phyloP scores from a whole-genome alignment of 2,113 vertebrate species.

The Lycocorax pyrrhopterus region DNA sequence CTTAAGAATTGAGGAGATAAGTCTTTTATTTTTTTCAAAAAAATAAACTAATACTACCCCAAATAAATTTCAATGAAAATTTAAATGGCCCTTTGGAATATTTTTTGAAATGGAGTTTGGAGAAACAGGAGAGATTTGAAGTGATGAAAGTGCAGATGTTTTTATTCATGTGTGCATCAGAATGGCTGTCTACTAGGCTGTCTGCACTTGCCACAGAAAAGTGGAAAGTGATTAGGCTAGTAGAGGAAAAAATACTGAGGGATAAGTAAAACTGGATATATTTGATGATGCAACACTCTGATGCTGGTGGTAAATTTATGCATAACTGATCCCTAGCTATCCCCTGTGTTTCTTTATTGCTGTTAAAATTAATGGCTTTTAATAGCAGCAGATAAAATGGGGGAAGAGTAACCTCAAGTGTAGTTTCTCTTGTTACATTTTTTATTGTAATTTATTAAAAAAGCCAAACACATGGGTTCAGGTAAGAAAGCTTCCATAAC shows the following conservation, averaged over 20 bases:
- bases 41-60: background rate
- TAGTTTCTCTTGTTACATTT: background rate
- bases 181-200: background rate
- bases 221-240: background rate
- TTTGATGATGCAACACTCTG: background rate
- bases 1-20: background rate
- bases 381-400: background rate
- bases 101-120: background rate
- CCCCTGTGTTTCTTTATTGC: background rate
- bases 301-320: background rate
- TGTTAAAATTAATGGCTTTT: background rate
- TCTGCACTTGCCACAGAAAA: background rate
- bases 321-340: background rate
- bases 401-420: background rate
- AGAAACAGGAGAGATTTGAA: background rate
- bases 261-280: background rate
- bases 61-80: background rate
- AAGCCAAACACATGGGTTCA: background rate
- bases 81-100: background rate
- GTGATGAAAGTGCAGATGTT: background rate
- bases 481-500: background rate
- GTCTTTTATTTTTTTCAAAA: background rate
- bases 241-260: background rate
- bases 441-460: background rate
- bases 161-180: background rate